Evolutionary conservation across 2,113 vertebrate genomes (phyloP).

Genomic region (Rhineura floridana): DNA sequence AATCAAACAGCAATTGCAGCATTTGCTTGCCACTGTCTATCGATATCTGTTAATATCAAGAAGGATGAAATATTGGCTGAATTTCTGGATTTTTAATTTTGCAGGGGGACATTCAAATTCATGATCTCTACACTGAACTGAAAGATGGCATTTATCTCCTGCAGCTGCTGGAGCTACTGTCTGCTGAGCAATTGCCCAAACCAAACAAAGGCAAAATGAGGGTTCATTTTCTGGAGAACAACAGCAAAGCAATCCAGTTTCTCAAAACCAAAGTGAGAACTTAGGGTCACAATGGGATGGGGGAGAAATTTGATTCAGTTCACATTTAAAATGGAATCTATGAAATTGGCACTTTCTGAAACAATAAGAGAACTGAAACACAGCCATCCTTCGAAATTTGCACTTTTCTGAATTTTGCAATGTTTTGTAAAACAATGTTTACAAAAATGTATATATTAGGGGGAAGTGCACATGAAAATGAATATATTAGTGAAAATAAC

Average conservation of each 20-base stretch:
- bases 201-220: constrained; percentile 80
- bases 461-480: no score
- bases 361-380: no score
- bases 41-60: neutral
- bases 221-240: constrained; percentile 91
- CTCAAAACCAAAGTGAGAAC: constrained; percentile 84
- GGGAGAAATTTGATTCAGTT: no score
- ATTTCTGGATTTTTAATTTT: constrained; percentile 10
- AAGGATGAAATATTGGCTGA: neutral
- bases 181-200: constrained; percentile 76
- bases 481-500: no score
- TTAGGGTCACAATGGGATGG: neutral
- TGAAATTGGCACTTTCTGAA: no score
- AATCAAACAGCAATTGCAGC: neutral
- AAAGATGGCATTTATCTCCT: constrained; percentile 83
- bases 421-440: no score
- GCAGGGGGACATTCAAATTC: constrained; percentile 77
- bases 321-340: no score
- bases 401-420: no score
- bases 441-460: no score
- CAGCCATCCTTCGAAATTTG: no score
- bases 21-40: neutral
- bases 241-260: constrained; percentile 88
- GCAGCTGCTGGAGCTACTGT: constrained; percentile 87
- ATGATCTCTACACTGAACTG: constrained; percentile 84